A percentile compares a stretch with the other conserved stretches of the same genome.
Conservation (phyloP, 2,888 invertebrate genomes). For the Pseudococcus jackbeardsleyi region DNA sequence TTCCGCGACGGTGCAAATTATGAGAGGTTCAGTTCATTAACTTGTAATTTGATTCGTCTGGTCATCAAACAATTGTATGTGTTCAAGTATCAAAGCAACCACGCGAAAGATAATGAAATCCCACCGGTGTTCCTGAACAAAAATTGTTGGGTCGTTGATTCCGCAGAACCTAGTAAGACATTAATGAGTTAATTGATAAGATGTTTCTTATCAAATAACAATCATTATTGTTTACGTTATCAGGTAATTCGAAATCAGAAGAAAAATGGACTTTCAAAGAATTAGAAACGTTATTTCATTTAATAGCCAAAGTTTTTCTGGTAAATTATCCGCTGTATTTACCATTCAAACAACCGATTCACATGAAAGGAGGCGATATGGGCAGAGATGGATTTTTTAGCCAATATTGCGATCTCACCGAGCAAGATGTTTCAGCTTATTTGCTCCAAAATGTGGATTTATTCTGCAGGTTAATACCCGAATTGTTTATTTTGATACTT, state of each 20-base stretch:
- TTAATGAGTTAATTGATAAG: neutral
- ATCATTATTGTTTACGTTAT: neutral
- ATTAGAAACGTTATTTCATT: conserved; percentile 88
- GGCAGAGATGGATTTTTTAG: conserved; percentile 87
- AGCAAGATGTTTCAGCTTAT: conserved; percentile 92
- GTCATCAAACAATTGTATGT: conserved; percentile 86
- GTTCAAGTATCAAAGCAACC: conserved; percentile 75
- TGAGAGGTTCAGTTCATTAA: conserved; percentile 89
- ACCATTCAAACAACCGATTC: conserved; percentile 71
- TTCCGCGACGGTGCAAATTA: conserved; percentile 93
- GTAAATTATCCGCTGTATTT: conserved; percentile 91
- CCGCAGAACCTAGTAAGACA: conserved; percentile 12
- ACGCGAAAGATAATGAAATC: conserved; percentile 70
- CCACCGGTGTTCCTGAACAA: conserved; percentile 58
- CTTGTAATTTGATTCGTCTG: conserved; percentile 87
- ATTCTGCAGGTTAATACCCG: conserved; percentile 79
- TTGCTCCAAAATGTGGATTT: conserved; percentile 91
- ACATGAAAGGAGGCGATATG: conserved; percentile 85
- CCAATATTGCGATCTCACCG: conserved; percentile 91
- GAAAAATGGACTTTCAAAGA: conserved; percentile 82
- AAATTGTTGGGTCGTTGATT: conserved; percentile 59
- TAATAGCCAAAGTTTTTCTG: conserved; percentile 88
- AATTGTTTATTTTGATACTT: neutral
- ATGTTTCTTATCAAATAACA: neutral
- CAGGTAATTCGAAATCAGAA: conserved; percentile 54